A percentile compares a stretch with the other conserved stretches of the same genome.
Evolutionary conservation across 2,888 invertebrate species (phyloP).

Genomic region (Dysmachus trigonus): DNA sequence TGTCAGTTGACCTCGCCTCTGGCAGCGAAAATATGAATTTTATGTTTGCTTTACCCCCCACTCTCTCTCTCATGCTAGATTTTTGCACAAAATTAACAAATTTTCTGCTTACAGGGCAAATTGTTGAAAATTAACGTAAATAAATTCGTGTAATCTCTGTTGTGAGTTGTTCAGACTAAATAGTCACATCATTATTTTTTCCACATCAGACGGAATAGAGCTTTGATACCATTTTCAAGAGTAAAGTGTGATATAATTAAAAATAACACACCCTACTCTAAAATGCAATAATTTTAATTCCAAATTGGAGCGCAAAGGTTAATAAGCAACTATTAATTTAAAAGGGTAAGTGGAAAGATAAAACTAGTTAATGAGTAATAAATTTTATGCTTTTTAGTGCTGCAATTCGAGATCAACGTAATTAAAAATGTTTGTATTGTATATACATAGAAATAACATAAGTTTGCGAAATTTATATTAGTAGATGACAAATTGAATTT

Average conservation of each 20-base stretch:
- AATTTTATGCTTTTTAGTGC: too few relatives aligned
- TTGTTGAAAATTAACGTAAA: not conserved
- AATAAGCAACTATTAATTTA: not conserved
- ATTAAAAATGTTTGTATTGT: too few relatives aligned
- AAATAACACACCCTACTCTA: not conserved
- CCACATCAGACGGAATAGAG: not conserved
- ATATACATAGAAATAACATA: too few relatives aligned
- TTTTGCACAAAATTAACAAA: not conserved
- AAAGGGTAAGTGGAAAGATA: not conserved
- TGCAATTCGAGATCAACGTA: too few relatives aligned
- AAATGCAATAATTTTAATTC: not conserved
- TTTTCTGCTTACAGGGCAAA: not conserved
- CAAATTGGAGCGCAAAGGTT: not conserved
- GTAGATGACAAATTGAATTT: too few relatives aligned
- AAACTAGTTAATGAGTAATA: too few relatives aligned
- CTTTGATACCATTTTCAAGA: not conserved
- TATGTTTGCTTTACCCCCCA: not conserved
- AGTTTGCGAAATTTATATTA: too few relatives aligned
- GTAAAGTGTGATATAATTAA: not conserved
- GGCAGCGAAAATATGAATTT: not conserved
- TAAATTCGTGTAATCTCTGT: not conserved
- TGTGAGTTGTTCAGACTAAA: not conserved
- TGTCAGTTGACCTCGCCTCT: slow-evolving; percentile 15
- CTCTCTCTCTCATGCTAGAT: not conserved
- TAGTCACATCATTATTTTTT: not conserved